Evolutionary conservation across 2,888 invertebrate species (phyloP), one percentile per base, ranked within the genome.

Genomic region (Lottia scabra): DNA sequence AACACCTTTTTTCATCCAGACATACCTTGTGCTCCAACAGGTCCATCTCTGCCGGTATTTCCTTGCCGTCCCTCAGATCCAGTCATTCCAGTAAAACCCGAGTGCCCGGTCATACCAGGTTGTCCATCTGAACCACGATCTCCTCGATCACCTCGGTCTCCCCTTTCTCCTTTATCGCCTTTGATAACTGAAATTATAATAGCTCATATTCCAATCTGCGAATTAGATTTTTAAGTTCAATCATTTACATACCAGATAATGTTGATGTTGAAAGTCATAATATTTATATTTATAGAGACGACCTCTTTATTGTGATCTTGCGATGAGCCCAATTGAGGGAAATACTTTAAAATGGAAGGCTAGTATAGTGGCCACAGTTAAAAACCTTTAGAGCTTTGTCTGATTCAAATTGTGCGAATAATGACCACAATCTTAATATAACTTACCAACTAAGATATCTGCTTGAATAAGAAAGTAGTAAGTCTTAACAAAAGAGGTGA

Each of bases 391-490:
- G n/a, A n/a, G n/a, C n/a, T n/a, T n/a, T n/a, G n/a, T n/a, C n/a
- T n/a, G n/a, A n/a, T n/a, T n/a, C n/a, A n/a, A n/a, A n/a, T n/a
- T n/a, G n/a, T n/a, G n/a, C n/a, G n/a, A n/a, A n/a, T n/a, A n/a
- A n/a, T n/a, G n/a, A n/a, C n/a, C n/a, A n/a, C n/a, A n/a, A n/a
- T n/a, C n/a, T n/a, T n/a, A n/a, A n/a, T n/a, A 38, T 38, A 23
- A 56, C 68, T 5, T 68, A 68, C 70, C 64, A 3, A 65, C 43
- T 13, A 45, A 45, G 15, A 65, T 30, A 27, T 64, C 23, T 3
- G 70, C 70, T 30, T 70, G 64, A 23, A 70, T 38, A 30, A 45
- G 48, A 46, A 70, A 70, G 30, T 45, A 70, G 48, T 70, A 70
- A 1, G 70, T 70, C 46, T 70, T 70, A 27, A 46, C 48, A 45